phyloP scores from a whole-genome alignment of 2,113 vertebrate species.

The Ursus arctos region DNA sequence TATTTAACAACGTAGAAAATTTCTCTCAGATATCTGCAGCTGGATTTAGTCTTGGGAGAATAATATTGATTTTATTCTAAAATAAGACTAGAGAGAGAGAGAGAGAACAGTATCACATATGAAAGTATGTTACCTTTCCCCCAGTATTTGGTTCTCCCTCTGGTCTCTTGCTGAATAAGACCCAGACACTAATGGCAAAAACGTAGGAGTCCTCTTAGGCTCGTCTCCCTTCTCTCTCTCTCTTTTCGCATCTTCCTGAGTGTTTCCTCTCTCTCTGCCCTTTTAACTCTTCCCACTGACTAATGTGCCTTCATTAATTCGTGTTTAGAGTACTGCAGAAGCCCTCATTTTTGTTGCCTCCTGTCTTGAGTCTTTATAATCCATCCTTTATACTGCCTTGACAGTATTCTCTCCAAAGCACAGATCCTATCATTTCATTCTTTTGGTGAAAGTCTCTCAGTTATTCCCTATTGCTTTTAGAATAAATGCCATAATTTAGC shows the following conservation, averaged over 20 bases:
- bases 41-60: background rate
- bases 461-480: conserved; percentile 29
- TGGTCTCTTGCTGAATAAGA: background rate
- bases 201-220: background rate
- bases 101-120: background rate
- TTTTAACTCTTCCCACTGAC: background rate
- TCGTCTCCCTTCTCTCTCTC: background rate
- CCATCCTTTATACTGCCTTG: background rate
- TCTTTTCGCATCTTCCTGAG: background rate
- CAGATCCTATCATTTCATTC: background rate
- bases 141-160: background rate
- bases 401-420: background rate
- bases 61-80: background rate
- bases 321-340: background rate
- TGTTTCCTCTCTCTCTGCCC: background rate
- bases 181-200: background rate
- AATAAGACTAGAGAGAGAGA: background rate
- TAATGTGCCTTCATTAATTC: background rate
- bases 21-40: background rate
- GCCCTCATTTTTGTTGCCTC: background rate
- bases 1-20: background rate
- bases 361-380: background rate
- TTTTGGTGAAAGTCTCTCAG: background rate
- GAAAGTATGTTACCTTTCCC: background rate
- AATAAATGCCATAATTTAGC: background rate